Conservation (phyloP, 2,797 vertebrate species). For the Podarcis siculus region DNA sequence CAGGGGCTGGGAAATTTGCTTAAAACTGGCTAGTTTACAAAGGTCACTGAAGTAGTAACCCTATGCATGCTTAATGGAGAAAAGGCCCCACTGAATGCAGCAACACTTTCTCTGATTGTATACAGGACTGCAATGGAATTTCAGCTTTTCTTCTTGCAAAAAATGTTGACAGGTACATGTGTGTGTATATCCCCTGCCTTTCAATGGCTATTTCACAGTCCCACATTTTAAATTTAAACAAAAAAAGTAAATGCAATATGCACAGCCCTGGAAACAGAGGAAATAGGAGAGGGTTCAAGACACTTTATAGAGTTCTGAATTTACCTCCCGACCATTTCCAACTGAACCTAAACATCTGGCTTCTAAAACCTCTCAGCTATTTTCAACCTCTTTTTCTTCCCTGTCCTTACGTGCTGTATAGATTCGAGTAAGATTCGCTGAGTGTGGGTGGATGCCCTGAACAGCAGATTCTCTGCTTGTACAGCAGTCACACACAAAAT, state of each 20-base stretch:
- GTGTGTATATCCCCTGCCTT: neutral
- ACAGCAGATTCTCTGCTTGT: neutral
- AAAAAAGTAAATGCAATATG: neutral
- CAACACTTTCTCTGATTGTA: neutral
- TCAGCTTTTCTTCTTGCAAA: neutral
- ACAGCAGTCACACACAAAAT: neutral
- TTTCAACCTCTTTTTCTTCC: neutral
- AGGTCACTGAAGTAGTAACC: neutral
- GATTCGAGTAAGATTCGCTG: neutral
- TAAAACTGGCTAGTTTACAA: neutral
- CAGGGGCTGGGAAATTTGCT: neutral
- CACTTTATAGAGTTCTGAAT: too few relatives aligned
- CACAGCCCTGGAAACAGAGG: neutral
- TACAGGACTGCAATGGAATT: neutral
- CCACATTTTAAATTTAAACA: neutral
- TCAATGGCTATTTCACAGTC: neutral
- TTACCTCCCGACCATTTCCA: neutral
- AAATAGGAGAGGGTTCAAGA: neutral
- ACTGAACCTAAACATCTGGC: neutral
- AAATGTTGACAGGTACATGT: too few relatives aligned
- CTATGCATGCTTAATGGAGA: neutral
- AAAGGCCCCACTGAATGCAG: neutral
- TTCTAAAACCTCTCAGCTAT: neutral
- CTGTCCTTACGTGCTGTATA: neutral
- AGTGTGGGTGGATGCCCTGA: neutral